Evolutionary conservation across 2,113 vertebrate genomes (phyloP).

Genomic region (Seriola quinqueradiata): DNA sequence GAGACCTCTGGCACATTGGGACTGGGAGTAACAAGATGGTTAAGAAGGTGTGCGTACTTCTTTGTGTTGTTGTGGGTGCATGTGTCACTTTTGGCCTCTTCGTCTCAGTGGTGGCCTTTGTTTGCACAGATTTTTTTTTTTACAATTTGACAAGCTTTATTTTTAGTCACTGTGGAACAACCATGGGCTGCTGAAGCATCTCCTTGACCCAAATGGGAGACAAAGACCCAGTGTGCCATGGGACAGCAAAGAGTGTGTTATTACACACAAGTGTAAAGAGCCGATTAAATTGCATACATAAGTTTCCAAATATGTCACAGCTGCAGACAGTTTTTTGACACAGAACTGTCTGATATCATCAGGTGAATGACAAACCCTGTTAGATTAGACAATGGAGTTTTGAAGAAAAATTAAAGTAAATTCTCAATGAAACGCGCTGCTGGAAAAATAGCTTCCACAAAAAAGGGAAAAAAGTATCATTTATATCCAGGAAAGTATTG

Average conservation of each 20-base stretch:
- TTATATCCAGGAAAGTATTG: neutral
- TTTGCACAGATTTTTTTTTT: slow-evolving; percentile 46
- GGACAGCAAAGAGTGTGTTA: slow-evolving; percentile 25
- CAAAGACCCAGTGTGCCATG: slow-evolving; percentile 42
- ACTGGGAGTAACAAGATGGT: slow-evolving; percentile 24
- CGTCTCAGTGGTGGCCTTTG: slow-evolving; percentile 29
- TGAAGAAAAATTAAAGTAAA: neutral
- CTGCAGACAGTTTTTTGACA: neutral
- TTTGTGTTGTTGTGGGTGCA: neutral
- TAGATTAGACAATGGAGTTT: neutral
- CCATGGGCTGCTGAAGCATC: slow-evolving; percentile 43
- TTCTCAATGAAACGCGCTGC: neutral
- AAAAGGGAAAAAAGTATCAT: neutral
- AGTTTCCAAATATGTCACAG: slow-evolving; percentile 12
- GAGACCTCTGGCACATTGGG: slow-evolving; percentile 35
- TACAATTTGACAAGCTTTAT: slow-evolving; percentile 64
- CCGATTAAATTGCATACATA: slow-evolving; percentile 1
- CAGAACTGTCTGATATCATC: neutral
- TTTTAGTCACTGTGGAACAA: slow-evolving; percentile 66
- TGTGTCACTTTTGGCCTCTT: slow-evolving; percentile 31
- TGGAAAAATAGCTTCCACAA: neutral
- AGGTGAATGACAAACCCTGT: neutral
- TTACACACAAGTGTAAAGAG: slow-evolving; percentile 23
- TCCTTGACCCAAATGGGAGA: slow-evolving; percentile 66
- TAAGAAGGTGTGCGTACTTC: slow-evolving; percentile 19